Percentiles rank a stretch among this genome's conserved stretches.
phyloP scores from a whole-genome alignment of 2,797 vertebrate genomes.

The Buphagus erythrorhynchus region DNA sequence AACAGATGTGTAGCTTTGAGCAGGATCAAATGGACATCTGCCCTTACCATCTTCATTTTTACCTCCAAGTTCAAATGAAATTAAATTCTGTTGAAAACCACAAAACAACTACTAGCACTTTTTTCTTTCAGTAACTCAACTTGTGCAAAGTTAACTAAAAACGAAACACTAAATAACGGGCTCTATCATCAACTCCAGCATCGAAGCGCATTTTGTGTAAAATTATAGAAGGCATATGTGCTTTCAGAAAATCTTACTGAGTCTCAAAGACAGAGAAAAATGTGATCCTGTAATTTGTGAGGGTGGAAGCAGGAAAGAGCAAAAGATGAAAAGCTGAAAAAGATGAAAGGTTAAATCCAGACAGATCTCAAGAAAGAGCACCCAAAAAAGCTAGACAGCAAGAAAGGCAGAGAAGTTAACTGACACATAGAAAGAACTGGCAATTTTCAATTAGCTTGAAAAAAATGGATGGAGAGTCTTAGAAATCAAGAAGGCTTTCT shows the following conservation, averaged over 20 bases:
- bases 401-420: neutral
- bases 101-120: neutral
- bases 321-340: neutral
- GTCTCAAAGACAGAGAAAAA: neutral
- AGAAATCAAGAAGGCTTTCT: neutral
- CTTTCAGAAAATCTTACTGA: neutral
- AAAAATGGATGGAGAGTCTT: neutral
- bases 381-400: neutral
- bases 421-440: neutral
- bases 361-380: neutral
- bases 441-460: neutral
- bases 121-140: neutral
- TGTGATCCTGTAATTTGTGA: neutral
- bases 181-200: neutral
- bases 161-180: neutral
- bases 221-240: neutral
- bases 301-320: neutral
- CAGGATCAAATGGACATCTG: conserved; percentile 94
- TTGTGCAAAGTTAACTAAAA: neutral
- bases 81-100: conserved; percentile 60
- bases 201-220: neutral
- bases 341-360: neutral
- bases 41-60: conserved; percentile 91
- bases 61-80: conserved; percentile 82
- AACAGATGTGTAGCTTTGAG: conserved; percentile 93